Conservation (phyloP, 1,140 invertebrate species). For the Papilio xuthus region DNA sequence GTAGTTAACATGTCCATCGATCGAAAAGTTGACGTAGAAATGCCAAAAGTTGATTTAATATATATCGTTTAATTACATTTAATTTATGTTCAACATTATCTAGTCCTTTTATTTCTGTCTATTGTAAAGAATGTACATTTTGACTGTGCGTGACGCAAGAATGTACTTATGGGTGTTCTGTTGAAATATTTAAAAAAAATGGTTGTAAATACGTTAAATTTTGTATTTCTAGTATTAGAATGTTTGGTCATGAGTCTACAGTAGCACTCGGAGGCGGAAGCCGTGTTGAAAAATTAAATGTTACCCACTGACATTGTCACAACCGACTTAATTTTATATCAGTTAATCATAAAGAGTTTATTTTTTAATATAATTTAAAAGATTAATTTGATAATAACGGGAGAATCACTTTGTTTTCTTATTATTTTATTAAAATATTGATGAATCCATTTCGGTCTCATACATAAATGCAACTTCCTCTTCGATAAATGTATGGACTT, state of each 20-base stretch:
- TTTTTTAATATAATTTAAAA: conserved; percentile 44
- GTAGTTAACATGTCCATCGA: conserved; percentile 54
- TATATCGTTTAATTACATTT: conserved; percentile 48
- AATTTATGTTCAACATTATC: conserved; percentile 66
- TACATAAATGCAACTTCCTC: conserved; percentile 80
- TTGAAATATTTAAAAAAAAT: conserved; percentile 76
- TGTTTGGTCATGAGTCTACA: conserved; percentile 71
- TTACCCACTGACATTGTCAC: conserved; percentile 57
- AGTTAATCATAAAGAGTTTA: conserved; percentile 48
- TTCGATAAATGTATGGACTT: conserved; percentile 75
- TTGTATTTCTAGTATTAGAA: conserved; percentile 81
- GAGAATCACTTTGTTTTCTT: conserved; percentile 20
- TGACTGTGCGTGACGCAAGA: conserved; percentile 72
- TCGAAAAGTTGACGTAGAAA: conserved; percentile 45
- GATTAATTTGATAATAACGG: conserved; percentile 51
- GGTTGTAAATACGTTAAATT: conserved; percentile 82
- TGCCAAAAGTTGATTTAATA: conserved; percentile 51
- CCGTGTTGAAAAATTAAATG: conserved; percentile 63
- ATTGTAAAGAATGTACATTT: conserved; percentile 76
- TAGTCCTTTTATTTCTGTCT: conserved; percentile 70
- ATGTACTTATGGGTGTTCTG: conserved; percentile 79
- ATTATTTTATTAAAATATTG: conserved; percentile 40
- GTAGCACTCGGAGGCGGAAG: conserved; percentile 64
- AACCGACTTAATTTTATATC: conserved; percentile 55
- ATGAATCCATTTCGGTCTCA: conserved; percentile 71